Base-by-base conservation (phyloP, 1,140 invertebrate species). In the Aphaenogaster ashmeadi region DNA sequence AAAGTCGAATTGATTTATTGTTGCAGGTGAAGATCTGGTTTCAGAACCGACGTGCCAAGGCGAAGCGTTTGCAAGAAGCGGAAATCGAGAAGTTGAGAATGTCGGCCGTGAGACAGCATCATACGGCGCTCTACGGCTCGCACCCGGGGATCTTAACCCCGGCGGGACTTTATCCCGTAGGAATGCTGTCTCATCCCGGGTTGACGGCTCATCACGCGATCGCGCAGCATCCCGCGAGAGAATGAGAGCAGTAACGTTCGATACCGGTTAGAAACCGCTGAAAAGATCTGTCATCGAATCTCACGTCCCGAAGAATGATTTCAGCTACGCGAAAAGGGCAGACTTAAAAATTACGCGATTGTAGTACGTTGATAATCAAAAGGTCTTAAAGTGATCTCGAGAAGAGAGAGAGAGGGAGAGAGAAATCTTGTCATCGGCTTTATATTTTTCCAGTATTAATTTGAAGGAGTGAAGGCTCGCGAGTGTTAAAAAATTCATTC, bases 11-110 rank as follows among this genome's bases (percentile, higher is more conserved):
- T 47, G 62, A 44, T 83, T 79, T 69, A 62, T 90, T 72, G 81
- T 96, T 96, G 56, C 96, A 98, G 97, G 98, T 99, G 77, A 99
- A 99, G 97, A 99, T 99, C 91, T 99, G 99, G 99, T 99, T 99
- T 95, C 99, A 99, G 97, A 99, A 99, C 95, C 97, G 99, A 8
- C 96, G 99, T 60, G 99, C 99, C 72, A 99, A 99, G 95, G 98
- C 98, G 90, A 99, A 99, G 94, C 97, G 99, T 36, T 96, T 99
- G 9, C 98, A 99, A 94, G 98, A 99, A 95, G 98, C 98, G 47
- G 98, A 99, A 96, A 97, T 99, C 90, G 98, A 98, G 95, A 98
- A 98, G 95, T 95, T 98, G 88, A 97, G 98, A 94, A 98, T 98
- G 97, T 97, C 97, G 15, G 96, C 96, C 2, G 94, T 97, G 72